Evolutionary conservation across 2,797 vertebrate species (phyloP).

Genomic region (Pangasius macronema): DNA sequence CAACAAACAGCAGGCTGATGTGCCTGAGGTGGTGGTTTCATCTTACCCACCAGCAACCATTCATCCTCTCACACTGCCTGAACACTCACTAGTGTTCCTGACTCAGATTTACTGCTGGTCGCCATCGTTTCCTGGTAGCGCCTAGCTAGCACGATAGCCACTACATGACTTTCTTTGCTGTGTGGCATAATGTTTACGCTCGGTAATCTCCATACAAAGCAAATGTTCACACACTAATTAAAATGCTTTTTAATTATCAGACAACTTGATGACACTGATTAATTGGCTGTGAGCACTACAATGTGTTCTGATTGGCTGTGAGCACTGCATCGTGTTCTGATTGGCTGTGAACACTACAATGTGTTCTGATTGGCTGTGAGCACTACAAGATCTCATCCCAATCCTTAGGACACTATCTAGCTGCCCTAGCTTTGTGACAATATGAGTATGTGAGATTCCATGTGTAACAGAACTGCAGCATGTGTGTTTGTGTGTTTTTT

Average conservation of each 20-base stretch:
- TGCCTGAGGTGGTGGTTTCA: constrained; percentile 9
- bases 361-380: too few species aligned
- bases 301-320: not conserved
- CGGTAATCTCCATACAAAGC: not conserved
- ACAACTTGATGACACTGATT: not conserved
- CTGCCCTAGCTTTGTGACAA: not conserved
- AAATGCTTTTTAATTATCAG: not conserved
- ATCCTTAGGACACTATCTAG: not conserved
- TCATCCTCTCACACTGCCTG: constrained; percentile 5
- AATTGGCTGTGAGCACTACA: not conserved
- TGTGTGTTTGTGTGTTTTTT: too few species aligned
- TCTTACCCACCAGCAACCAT: not conserved
- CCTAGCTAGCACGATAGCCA: not conserved
- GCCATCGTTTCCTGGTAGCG: not conserved
- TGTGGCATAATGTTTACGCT: not conserved
- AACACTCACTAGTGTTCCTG: not conserved
- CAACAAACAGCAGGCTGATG: constrained; percentile 11
- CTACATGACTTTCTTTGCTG: not conserved
- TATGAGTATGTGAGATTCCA: not conserved
- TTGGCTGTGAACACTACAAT: not conserved
- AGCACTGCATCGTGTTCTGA: too few species aligned
- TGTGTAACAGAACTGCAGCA: too few species aligned
- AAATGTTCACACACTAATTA: not conserved
- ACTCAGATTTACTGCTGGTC: not conserved
- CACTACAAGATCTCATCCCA: not conserved